Percentiles rank a stretch among this genome's conserved stretches.
Conservation (phyloP, 2,113 vertebrate genomes). For the Chloropsis cyanopogon region DNA sequence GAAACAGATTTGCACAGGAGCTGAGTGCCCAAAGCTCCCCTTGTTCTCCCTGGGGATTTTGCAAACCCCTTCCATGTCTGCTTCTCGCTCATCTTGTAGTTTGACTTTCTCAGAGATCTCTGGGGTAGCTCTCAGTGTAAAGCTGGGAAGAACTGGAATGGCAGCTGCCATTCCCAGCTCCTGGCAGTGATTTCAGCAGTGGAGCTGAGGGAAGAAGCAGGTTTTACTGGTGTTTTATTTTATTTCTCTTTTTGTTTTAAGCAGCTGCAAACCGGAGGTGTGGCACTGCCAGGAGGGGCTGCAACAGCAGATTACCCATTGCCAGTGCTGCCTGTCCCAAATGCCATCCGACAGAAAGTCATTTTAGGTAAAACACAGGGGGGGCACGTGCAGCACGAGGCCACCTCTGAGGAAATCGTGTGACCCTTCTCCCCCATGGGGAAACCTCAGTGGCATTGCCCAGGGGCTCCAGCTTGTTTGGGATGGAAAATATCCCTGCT, state of each 20-base stretch:
- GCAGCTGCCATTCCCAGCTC: background rate
- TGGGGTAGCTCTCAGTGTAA: background rate
- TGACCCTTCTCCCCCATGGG: rapidly evolving
- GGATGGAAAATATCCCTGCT: background rate
- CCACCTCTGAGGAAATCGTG: rapidly evolving
- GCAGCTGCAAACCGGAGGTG: rapidly evolving
- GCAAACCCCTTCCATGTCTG: background rate
- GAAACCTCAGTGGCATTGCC: background rate
- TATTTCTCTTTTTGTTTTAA: background rate
- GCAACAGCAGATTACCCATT: rapidly evolving
- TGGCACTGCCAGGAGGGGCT: background rate
- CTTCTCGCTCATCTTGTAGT: rapidly evolving
- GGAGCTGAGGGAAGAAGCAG: rapidly evolving
- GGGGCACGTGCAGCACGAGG: too few relatives aligned
- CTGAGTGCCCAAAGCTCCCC: background rate
- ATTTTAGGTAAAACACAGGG: too few relatives aligned
- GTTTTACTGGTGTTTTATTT: background rate
- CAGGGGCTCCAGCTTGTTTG: rapidly evolving
- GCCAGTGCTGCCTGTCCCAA: background rate
- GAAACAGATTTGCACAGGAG: too few relatives aligned
- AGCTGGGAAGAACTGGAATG: background rate
- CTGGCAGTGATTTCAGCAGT: background rate
- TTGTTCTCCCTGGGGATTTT: background rate
- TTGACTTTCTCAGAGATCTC: background rate
- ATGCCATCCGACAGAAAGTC: background rate